phyloP scores from a whole-genome alignment of 2,113 vertebrate genomes.

The Hucho hucho region DNA sequence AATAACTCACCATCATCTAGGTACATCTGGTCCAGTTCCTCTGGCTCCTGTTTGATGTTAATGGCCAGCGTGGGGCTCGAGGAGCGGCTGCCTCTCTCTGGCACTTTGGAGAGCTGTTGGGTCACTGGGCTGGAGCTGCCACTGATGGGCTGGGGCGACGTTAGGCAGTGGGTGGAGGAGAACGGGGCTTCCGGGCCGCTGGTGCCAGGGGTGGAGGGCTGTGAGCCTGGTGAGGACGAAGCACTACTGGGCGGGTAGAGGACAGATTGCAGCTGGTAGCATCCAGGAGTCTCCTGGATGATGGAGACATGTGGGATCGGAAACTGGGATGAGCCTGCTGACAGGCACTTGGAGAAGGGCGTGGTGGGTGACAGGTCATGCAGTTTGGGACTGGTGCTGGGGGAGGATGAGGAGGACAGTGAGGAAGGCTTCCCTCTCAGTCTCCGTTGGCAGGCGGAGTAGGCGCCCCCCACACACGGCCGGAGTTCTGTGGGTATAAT shows the following conservation, averaged over 20 bases:
- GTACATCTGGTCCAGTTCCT: conserved; percentile 98
- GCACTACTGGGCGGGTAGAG: conserved; percentile 90
- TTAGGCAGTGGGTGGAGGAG: conserved; percentile 82
- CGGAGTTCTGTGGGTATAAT: conserved; percentile 78
- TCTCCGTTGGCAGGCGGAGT: conserved; percentile 83
- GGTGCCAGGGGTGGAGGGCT: conserved; percentile 74
- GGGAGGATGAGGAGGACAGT: conserved; percentile 74
- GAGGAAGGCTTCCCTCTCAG: conserved; percentile 71
- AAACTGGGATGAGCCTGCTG: conserved; percentile 78
- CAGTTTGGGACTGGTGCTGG: conserved; percentile 84
- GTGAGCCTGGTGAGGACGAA: conserved; percentile 83
- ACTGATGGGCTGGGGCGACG: conserved; percentile 68
- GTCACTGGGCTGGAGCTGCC: conserved; percentile 29
- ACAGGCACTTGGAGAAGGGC: conserved; percentile 84
- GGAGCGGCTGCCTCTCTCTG: conserved; percentile 44
- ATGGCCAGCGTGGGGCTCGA: conserved; percentile 83
- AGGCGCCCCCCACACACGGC: conserved; percentile 81
- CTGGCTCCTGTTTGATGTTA: conserved; percentile 86
- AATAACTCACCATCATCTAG: conserved; percentile 94
- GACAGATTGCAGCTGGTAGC: conserved; percentile 77
- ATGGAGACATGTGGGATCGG: conserved; percentile 70
- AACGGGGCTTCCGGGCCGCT: conserved; percentile 81
- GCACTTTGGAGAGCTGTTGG: conserved; percentile 60
- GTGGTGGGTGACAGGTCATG: conserved; percentile 85
- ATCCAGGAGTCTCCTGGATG: conserved; percentile 78